A percentile compares a stretch with the other conserved stretches of the same genome.
These are phyloP conservation scores for Pithecia hirsuta DNA, from an alignment of 2,797 vertebrate genomes.

Conservation along the genomic window DNA sequence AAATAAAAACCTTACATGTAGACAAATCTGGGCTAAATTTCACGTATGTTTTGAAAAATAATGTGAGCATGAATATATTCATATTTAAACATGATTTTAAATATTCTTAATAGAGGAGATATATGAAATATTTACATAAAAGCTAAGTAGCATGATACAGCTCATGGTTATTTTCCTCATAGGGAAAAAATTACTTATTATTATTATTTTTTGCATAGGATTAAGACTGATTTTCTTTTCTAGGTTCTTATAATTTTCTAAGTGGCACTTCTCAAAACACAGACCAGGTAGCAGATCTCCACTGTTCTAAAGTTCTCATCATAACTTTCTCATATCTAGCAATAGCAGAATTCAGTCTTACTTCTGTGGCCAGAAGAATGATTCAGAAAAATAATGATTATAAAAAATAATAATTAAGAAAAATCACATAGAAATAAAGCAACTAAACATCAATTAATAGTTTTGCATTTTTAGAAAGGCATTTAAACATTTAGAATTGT, in stretches of 20 bases:
- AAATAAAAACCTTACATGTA: conserved; percentile 78
- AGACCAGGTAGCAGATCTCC: neutral
- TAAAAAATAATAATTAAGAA: conserved; percentile 39
- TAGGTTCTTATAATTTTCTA: conserved; percentile 58
- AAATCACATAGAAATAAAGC: conserved; percentile 9
- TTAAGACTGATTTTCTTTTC: conserved; percentile 67
- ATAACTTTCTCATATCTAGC: neutral
- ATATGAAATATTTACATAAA: conserved; percentile 59
- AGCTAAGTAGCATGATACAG: conserved; percentile 56
- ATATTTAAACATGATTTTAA: conserved; percentile 72
- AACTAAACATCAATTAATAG: conserved; percentile 11
- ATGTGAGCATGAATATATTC: conserved; percentile 66
- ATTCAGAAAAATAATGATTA: neutral
- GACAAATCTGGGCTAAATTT: conserved; percentile 59
- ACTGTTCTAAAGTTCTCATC: neutral
- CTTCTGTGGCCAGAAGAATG: conserved; percentile 43
- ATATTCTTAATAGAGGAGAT: conserved; percentile 70
- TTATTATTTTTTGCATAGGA: conserved; percentile 78
- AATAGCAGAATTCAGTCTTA: conserved; percentile 35
- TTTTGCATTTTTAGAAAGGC: neutral
- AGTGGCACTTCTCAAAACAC: conserved; percentile 43
- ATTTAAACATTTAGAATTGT: conserved; percentile 49
- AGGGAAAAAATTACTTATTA: conserved; percentile 52
- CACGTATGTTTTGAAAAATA: conserved; percentile 59
- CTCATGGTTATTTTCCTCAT: conserved; percentile 35